Conservation (phyloP, 2,797 vertebrate genomes). For the Taeniopygia guttata region DNA sequence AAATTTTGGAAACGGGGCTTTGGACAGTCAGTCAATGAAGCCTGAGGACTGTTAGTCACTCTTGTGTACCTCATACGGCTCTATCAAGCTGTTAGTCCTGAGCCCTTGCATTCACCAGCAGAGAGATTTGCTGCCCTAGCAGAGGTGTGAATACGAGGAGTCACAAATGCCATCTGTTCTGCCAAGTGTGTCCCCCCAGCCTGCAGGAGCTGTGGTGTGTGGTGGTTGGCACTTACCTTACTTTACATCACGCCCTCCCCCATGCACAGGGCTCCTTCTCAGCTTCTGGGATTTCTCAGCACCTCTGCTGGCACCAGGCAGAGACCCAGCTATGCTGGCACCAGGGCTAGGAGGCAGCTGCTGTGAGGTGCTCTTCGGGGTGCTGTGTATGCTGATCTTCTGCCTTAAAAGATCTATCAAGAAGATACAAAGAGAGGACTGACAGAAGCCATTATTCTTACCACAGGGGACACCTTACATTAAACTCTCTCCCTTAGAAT, state of each 20-base stretch:
- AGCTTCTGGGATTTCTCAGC: neutral
- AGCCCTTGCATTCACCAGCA: neutral
- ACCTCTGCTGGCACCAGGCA: neutral
- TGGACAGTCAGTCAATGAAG: neutral
- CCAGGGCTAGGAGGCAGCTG: neutral
- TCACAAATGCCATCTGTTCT: neutral
- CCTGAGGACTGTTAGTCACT: neutral
- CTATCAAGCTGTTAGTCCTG: neutral
- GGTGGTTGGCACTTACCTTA: neutral
- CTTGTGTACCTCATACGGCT: rapidly evolving
- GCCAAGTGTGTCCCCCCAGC: neutral
- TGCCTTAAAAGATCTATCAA: neutral
- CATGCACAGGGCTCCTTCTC: neutral
- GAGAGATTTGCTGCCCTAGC: neutral
- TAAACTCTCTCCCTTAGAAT: neutral
- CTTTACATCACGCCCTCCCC: neutral
- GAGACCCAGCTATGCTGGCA: neutral
- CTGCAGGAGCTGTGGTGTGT: neutral
- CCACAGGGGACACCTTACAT: neutral
- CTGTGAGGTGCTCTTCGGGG: neutral
- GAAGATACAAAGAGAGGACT: neutral
- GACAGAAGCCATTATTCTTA: neutral
- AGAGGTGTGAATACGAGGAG: neutral
- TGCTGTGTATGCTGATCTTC: neutral
- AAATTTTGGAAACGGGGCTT: neutral